Conservation (phyloP, 2,797 vertebrate species). For the Xiphophorus birchmanni region DNA sequence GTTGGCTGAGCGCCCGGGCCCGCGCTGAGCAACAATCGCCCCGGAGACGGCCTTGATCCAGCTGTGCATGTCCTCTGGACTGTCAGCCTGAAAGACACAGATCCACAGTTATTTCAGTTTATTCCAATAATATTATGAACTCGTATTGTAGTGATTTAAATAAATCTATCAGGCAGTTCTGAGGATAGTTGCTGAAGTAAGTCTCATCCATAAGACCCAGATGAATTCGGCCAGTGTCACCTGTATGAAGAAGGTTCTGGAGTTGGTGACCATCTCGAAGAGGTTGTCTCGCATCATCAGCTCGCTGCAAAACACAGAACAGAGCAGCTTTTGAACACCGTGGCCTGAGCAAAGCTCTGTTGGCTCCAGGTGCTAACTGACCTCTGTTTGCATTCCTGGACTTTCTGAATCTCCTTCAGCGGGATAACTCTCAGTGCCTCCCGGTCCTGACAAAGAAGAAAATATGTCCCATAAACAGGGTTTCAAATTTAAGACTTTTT, state of each 20-base stretch:
- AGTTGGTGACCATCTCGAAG: conserved; percentile 94
- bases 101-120: not conserved
- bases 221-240: conserved; percentile 68
- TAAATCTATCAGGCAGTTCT: no score
- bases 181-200: not conserved
- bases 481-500: not conserved
- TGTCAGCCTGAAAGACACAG: conserved; percentile 84
- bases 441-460: conserved; percentile 78
- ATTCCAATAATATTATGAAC: not conserved
- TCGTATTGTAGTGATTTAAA: not conserved
- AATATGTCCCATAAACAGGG: not conserved
- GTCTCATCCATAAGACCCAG: not conserved
- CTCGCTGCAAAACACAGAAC: conserved; percentile 80
- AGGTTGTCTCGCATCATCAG: conserved; percentile 98
- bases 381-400: conserved; percentile 97
- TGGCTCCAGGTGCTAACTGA: conserved; percentile 61
- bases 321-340: not conserved
- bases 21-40: conserved; percentile 94
- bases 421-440: conserved; percentile 90
- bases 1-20: conserved; percentile 88
- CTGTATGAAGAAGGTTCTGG: conserved; percentile 95
- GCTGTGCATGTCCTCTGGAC: conserved; percentile 96
- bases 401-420: conserved; percentile 93
- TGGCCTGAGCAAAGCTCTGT: not conserved
- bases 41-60: conserved; percentile 96